Conservation (phyloP, 2,888 invertebrate genomes). For the Mesorhabditis sp. region DNA sequence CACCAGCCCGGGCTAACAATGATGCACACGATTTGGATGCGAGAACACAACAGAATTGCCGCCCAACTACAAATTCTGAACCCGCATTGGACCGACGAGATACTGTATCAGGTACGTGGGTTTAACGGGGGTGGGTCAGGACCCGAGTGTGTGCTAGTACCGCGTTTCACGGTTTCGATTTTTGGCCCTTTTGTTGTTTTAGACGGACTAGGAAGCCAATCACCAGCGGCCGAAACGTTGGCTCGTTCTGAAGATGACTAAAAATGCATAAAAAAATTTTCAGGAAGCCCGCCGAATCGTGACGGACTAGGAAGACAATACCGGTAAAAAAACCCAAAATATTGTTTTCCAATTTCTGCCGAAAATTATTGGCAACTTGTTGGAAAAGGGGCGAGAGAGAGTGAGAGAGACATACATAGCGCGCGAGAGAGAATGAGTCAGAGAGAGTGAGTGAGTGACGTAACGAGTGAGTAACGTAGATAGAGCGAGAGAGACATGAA, state of each 20-base stretch:
- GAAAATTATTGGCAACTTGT: conserved; percentile 73
- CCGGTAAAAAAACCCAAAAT: too few relatives aligned
- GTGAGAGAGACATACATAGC: too few relatives aligned
- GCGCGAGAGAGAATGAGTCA: too few relatives aligned
- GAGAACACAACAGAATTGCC: conserved; percentile 57
- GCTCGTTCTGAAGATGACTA: background rate
- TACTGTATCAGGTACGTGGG: conserved; percentile 49
- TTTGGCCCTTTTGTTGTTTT: too few relatives aligned
- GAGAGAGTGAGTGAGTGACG: too few relatives aligned
- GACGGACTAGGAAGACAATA: too few relatives aligned
- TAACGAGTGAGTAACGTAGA: too few relatives aligned
- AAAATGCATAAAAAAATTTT: background rate
- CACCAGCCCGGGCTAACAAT: conserved; percentile 57
- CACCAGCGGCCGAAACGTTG: too few relatives aligned
- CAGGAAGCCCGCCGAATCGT: conserved; percentile 60
- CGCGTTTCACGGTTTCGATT: too few relatives aligned
- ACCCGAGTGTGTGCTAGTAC: too few relatives aligned
- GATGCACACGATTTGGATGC: conserved; percentile 55
- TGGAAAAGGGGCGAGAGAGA: conserved; percentile 66
- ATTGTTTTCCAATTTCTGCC: conserved; percentile 69
- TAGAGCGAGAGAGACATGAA: too few relatives aligned
- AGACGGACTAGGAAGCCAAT: too few relatives aligned
- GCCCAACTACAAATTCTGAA: conserved; percentile 47
- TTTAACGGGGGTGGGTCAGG: background rate
- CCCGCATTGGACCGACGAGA: conserved; percentile 60